Conservation (phyloP, 1,140 invertebrate species). For the Anagrus nilaparvatae region DNA sequence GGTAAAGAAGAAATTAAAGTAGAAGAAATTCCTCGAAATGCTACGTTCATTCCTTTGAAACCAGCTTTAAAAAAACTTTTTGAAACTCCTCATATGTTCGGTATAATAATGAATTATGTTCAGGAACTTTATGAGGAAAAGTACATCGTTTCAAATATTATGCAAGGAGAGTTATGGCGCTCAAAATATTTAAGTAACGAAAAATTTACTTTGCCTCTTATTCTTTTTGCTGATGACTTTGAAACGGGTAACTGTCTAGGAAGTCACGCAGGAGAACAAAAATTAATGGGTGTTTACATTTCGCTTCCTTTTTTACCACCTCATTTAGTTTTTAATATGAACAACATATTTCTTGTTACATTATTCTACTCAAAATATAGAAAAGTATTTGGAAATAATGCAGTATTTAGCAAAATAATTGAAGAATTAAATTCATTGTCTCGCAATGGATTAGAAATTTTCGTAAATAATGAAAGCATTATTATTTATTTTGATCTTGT, state of each 20-base stretch:
- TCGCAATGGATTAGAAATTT: slow-evolving; percentile 8
- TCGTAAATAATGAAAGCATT: slow-evolving; percentile 7
- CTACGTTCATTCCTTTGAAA: not conserved
- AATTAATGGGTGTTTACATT: slow-evolving; percentile 11
- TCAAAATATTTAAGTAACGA: too few relatives aligned
- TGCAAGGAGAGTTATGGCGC: slow-evolving; percentile 8
- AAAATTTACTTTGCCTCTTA: slow-evolving; percentile 9
- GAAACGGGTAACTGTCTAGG: slow-evolving; percentile 11
- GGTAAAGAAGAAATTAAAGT: too few relatives aligned
- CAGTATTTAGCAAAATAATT: slow-evolving; percentile 12
- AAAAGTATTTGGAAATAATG: slow-evolving; percentile 6
- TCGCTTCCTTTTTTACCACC: slow-evolving; percentile 10
- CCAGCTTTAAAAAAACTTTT: slow-evolving; percentile 6
- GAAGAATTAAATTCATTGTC: slow-evolving; percentile 14
- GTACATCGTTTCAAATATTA: slow-evolving; percentile 9
- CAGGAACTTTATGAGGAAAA: not conserved
- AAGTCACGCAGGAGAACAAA: slow-evolving; percentile 10
- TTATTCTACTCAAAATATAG: slow-evolving; percentile 6
- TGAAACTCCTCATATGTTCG: not conserved
- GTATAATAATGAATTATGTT: slow-evolving; percentile 7
- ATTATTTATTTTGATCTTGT: slow-evolving; percentile 17
- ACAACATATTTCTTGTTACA: slow-evolving; percentile 11
- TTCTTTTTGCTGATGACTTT: slow-evolving; percentile 10
- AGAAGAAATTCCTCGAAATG: too few relatives aligned
- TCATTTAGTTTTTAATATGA: slow-evolving; percentile 3